Base-by-base conservation (phyloP, 2,797 vertebrate genomes). In the Spatula clypeata region DNA sequence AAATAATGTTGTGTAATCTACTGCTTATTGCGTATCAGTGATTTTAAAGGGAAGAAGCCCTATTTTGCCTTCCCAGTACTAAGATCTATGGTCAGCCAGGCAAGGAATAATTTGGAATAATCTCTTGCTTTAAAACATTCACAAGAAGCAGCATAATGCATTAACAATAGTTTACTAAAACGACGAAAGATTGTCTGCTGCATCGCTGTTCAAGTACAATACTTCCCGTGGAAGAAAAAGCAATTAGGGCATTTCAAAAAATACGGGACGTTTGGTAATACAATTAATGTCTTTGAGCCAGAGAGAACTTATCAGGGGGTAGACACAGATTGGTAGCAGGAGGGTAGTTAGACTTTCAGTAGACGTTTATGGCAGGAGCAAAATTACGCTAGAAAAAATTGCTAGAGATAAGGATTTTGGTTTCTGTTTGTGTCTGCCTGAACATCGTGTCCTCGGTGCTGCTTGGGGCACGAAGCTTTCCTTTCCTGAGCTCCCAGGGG, bases 201-300 rank as follows among this genome's bases (percentile, higher is more conserved):
- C 61, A 27, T 87, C 24, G 40, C 72, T 76, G 64, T 65, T 70
- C 21, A 85, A 87, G 29, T 45, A 34, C 80, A 91, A 42, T 61
- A 65, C 51, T 93, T 92, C 36, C 31, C 40, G 79, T 61, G n/a
- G 66, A 92, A 90, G 72, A 40, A 89, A 90, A 82, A 32, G 27
- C 42, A 87, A 89, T 77, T 69, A 64, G 64, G 85, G 71, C 60
- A 45, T 57, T 55, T 49, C 0, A 31, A 86, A 81, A 75, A 76
- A 89, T 54, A 62, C 7, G n/a, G 81, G 72, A 88, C 75, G 67
- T 40, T 69, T 81, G 38, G 38, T 67, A 70, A 19, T 40, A 53
- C 45, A 75, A 6, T 80, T 34, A 81, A 27, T 24, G 38, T 47
- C 58, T 61, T 61, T 55, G 65, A 29, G 51, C 36, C 69, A 75